A percentile compares a stretch with the other conserved stretches of the same genome.
Evolutionary conservation across 2,113 vertebrate species (phyloP).

Genomic region (Cyrtonyx montezumae): DNA sequence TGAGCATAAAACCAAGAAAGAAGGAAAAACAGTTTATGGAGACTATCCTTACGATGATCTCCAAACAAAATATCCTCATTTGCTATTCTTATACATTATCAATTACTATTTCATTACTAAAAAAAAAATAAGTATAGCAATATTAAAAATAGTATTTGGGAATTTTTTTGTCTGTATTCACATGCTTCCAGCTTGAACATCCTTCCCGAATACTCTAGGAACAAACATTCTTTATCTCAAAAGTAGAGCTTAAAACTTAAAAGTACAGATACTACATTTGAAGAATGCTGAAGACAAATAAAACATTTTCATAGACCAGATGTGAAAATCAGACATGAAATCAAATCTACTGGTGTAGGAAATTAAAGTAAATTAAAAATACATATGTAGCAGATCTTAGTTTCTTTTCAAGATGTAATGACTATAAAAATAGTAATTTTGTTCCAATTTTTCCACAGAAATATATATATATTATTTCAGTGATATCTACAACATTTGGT

Average conservation of each 20-base stretch:
- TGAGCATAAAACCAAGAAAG: neutral
- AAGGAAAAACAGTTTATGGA: neutral
- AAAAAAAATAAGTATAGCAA: neutral
- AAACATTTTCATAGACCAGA: neutral
- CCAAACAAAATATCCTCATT: neutral
- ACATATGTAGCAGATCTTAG: neutral
- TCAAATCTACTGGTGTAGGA: neutral
- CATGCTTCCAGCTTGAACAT: neutral
- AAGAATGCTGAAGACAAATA: neutral
- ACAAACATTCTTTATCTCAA: neutral
- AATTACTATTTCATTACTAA: neutral
- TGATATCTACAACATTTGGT: neutral
- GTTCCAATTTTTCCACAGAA: neutral
- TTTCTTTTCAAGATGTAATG: neutral
- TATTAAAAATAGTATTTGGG: neutral
- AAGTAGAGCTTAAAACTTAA: neutral
- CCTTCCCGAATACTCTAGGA: neutral
- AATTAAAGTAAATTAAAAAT: conserved; percentile 19
- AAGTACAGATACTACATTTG: neutral
- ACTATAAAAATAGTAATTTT: neutral
- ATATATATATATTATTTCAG: neutral
- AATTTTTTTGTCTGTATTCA: neutral
- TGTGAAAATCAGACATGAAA: conserved; percentile 10
- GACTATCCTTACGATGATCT: neutral
- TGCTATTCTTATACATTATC: neutral